Conservation (phyloP, 2,113 vertebrate species). For the Odontophorus gujanensis region DNA sequence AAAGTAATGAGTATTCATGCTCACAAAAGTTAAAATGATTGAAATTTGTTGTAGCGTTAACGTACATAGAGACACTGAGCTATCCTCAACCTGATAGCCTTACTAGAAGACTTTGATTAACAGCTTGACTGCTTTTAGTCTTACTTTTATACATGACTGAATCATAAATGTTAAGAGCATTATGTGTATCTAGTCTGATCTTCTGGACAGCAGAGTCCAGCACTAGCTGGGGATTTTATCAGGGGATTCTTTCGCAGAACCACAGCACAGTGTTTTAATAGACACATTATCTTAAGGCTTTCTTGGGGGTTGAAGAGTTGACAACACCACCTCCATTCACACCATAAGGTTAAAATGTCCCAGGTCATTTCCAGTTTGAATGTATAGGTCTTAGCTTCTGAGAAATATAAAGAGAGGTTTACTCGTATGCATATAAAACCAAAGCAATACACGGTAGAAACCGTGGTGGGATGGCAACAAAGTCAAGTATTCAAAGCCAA, state of each 20-base stretch:
- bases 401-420: neutral
- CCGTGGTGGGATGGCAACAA: neutral
- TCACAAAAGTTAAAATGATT: neutral
- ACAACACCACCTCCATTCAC: neutral
- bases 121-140: neutral
- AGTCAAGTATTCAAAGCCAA: neutral
- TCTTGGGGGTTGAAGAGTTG: neutral
- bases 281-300: neutral
- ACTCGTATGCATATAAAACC: neutral
- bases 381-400: neutral
- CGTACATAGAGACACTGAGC: neutral
- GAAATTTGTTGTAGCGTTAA: neutral
- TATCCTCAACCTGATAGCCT: neutral
- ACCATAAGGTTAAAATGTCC: neutral
- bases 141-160: neutral
- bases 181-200: neutral
- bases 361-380: neutral
- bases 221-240: neutral
- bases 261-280: neutral
- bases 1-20: neutral
- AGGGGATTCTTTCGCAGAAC: neutral
- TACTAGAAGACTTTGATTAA: neutral
- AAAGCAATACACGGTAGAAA: neutral
- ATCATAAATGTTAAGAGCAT: neutral
- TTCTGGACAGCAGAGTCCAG: neutral